A percentile compares a stretch with the other conserved stretches of the same genome.
phyloP scores from a whole-genome alignment of 2,113 vertebrate species.

The Poeciliopsis turrubarensis region DNA sequence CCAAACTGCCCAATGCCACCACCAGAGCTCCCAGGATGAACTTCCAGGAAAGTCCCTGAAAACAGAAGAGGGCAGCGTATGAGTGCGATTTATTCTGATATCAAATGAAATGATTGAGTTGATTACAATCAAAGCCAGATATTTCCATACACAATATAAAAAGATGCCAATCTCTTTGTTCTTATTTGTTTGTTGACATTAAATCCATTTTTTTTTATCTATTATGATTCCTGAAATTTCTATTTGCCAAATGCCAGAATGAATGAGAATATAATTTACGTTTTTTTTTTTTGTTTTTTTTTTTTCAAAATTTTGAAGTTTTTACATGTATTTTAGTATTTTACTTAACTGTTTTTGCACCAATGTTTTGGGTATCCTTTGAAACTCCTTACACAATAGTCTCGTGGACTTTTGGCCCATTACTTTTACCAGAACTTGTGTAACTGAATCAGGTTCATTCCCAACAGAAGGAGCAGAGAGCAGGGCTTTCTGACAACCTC shows the following conservation, averaged over 20 bases:
- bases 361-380: too few relatives aligned
- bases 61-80: constrained; percentile 3
- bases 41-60: constrained; percentile 81
- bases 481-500: not conserved
- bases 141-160: not conserved
- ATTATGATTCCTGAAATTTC: not conserved
- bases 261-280: not conserved
- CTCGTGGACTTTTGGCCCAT: not conserved
- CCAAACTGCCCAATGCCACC: constrained; percentile 81
- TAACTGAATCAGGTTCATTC: not conserved
- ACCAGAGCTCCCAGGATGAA: constrained; percentile 80
- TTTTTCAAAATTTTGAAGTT: not conserved
- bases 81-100: not conserved
- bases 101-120: not conserved
- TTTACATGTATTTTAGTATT: too few relatives aligned
- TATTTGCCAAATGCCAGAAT: not conserved
- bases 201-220: not conserved
- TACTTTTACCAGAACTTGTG: not conserved
- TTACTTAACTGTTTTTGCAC: too few relatives aligned
- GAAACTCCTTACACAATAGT: too few relatives aligned
- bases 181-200: not conserved
- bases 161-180: not conserved
- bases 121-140: not conserved
- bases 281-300: too few relatives aligned
- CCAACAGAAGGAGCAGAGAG: too few relatives aligned